Evolutionary conservation across 2,797 vertebrate species (phyloP), one percentile per base, ranked within the genome.

Genomic region (Coreius guichenoti): DNA sequence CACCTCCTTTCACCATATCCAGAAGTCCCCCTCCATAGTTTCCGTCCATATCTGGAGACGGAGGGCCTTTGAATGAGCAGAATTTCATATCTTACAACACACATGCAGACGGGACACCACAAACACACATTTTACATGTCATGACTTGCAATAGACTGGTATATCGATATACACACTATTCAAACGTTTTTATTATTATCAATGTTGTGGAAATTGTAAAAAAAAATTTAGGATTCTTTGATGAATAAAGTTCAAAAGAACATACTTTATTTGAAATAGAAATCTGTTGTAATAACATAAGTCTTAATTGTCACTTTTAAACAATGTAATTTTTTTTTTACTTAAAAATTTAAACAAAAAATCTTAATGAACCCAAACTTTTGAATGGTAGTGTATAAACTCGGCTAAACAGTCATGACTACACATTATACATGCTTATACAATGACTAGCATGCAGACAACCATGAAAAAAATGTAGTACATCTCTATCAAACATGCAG

Each of bases 1-100:
- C 98, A 87, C 98, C 98, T 89, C 98, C 98, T 91, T 99, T 99
- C 83, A 99, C 97, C 96, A 99, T 99, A 91, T 99, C 98, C 90
- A 99, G 92, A 88, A 99, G 95, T 29, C 98, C 98, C 51, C 98
- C 97, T 8, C 96, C 97, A 33, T 97, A 98, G 93, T 92, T 96
- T 81, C 96, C 96, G 67, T 99, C 98, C 97, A 98, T 96, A 91
- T 99, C 98, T 96, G 96, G 92, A 88, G 94, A 97, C 0, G 95
- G 95, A 90, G 92, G 91, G 91, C 92, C 95, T 96, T 93, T 14
- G 85, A 89, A 78, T 76, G 89, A 88, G 89, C 83, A 91, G 51
- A 90, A 85, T 88, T 80, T 68, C 75, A 82, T 13, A 67, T 74
- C 80, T 86, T 86, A 86, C 68, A 83, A 76, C 87, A 88, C 51